Base-by-base conservation (phyloP, 30 jellyfish, hydroid and myxozoan genomes). In the Aurelia sp. region DNA sequence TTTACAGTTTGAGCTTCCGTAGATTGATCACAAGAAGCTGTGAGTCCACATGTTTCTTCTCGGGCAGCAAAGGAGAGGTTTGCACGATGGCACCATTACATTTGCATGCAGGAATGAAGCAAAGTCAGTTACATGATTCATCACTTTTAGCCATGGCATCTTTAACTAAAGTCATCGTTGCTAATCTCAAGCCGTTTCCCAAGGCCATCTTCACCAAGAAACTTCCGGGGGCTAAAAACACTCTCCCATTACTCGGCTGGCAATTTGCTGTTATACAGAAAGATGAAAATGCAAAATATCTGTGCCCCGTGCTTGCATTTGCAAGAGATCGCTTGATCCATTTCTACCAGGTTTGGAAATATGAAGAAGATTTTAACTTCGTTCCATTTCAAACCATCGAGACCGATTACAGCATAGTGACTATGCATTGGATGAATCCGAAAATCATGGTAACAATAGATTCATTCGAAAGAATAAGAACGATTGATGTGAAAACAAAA, bases 1-100 rank as follows among this genome's bases (percentile, higher is more conserved):
- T 95, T 67, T 95, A 95, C 93, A 88, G 94, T 64, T 62, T 95
- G 81, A 95, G 87, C 71, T 95, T 95, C 47, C 91, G 93, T 35
- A 81, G 99, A 22, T 62, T 90, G 70, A 66, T 95, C 48, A 95
- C 98, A 4, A 50, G 99, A n/a, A 95, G 98, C 57, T 89, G 97
- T 68, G 99, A 95, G 62, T 95, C 99, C 4, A 73, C 86, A 7
- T 95, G 99, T 76, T 95, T 95, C 90, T 95, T 95, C 79, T 88
- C 97, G 4, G 99, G 99, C 44, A 95, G 99, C 91, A 95, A 90
- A 78, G 99, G 99, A 13, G 99, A 95, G 72, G 99, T 89, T 37
- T 95, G 99, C 72, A 75, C 92, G 62, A 95, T 95, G 97, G 98
- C 95, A 17, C 99, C 99, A 20, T 75, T 95, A 71, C 99, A 95